Conservation (phyloP, 1,140 invertebrate genomes). For the Aphaenogaster floridana region DNA sequence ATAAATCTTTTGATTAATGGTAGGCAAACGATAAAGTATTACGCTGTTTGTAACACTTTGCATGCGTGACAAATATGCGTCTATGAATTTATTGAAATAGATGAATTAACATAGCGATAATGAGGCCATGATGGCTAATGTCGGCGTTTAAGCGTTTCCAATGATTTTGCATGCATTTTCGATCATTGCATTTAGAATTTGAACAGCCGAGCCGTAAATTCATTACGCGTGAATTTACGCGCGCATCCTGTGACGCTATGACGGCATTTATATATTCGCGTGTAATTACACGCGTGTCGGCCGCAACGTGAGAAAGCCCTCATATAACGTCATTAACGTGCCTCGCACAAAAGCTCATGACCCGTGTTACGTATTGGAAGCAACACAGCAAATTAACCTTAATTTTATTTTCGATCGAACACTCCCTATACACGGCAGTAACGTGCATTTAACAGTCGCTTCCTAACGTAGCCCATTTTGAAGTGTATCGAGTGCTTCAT, state of each 20-base stretch:
- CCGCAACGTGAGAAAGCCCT: constrained; percentile 54
- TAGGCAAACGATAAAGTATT: neutral
- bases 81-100: constrained; percentile 7
- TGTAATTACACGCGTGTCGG: constrained; percentile 42
- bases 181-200: constrained; percentile 38
- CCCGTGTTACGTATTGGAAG: constrained; percentile 38
- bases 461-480: neutral
- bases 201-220: constrained; percentile 43
- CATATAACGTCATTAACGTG: constrained; percentile 43
- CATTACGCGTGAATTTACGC: constrained; percentile 46
- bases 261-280: constrained; percentile 45
- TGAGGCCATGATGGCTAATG: constrained; percentile 23
- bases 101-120: constrained; percentile 7
- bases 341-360: constrained; percentile 33
- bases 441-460: neutral
- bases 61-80: neutral
- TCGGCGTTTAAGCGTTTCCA: neutral
- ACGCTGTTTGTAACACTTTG: neutral
- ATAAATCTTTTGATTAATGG: neutral
- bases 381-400: constrained; percentile 59
- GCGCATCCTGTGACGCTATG: neutral
- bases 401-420: constrained; percentile 60
- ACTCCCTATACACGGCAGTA: neutral
- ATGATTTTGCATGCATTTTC: constrained; percentile 45
- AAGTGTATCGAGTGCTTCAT: neutral